Base-by-base conservation (phyloP, 1,140 invertebrate genomes). In the Teleopsis dalmanni region DNA sequence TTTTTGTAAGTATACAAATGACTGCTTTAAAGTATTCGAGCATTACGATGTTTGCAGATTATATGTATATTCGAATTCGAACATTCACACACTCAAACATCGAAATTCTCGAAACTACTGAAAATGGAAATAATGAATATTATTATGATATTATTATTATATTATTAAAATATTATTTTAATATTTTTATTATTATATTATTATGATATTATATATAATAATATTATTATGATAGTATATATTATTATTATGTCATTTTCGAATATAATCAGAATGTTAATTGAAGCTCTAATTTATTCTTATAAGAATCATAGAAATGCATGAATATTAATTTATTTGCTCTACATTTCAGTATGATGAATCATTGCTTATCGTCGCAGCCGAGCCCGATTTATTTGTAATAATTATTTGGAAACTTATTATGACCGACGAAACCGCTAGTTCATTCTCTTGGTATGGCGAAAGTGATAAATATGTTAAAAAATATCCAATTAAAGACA, bases 401-500 rank as follows among this genome's bases (percentile, higher is more conserved):
- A 27, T 27, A 4, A 13, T 46, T 8, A 16, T 46, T 6, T 46
- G 44, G 44, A 27, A 33, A 18, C 35, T 46, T 25, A 46, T 46
- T 22, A 46, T 46, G 44, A 46, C 44, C 5, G 44, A 46, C 16
- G 44, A 46, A 26, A 33, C 35, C 16, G 21, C 44, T 1, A 46
- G 35, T 46, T 33, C 22, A 10, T 46, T 46, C 22, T 46, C 29
- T 22, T 46, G 44, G 44, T 33, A 33, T 1, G 44, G 44, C 14
- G 23, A 34, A 22, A 36, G 25, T 35, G 29, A 14, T 0, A 33
- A 46, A 0, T 34, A 46, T 34, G 33, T 46, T 35, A 26, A 22
- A 13, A 46, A 46, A 26, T 46, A 46, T 36, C 44, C 44, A 14
- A 35, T 46, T n/a, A 46, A 46, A 29, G 44, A 46, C 33, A 46